Base-by-base conservation (phyloP, 2,888 invertebrate genomes). In the Augochlorella aurata region DNA sequence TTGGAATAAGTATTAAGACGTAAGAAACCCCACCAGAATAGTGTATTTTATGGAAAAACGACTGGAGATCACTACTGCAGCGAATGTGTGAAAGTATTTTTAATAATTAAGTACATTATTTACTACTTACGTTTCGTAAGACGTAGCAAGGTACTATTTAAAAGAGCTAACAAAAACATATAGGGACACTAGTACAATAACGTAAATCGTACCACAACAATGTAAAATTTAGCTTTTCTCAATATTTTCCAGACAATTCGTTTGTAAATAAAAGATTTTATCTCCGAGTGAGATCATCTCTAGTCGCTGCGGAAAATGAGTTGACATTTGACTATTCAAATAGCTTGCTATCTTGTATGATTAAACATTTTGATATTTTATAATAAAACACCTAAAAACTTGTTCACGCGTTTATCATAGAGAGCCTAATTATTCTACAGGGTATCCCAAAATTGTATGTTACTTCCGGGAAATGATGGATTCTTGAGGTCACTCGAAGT, bases 41-140 rank as follows among this genome's bases (percentile, higher is more conserved):
- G 18, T 21, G 21, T 21, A 54, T 44, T 38, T 44, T 68, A 29
- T 29, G 5, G 29, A 50, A 69, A n/a, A 69, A 38, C 14, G 18
- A 52, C 12, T 52, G 29, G n/a, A 10, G n/a, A n/a, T 29, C 49
- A 49, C 29, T 47, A 1, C 7, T 14, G 47, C 24, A 58, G 45
- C 58, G 58, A 12, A 45, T 45, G 21, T 66, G 21, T 65, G 5
- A 50, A 44, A 18, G 18, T 10, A 67, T 52, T 45, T 66, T 45
- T 29, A 52, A 54, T 21, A 24, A 24, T 29, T 74, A 47, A 58
- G 24, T n/a, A 14, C 21, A n/a, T 72, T 14, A n/a, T 61, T 71
- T 72, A 52, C 21, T 68, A 74, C 38, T 67, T 68, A 67, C 9
- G 18, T 69, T 54, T 52, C n/a, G 18, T 38, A 38, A 18, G 14